phyloP scores from a whole-genome alignment of 2,113 vertebrate species.

The Hydrochoerus hydrochaeris region DNA sequence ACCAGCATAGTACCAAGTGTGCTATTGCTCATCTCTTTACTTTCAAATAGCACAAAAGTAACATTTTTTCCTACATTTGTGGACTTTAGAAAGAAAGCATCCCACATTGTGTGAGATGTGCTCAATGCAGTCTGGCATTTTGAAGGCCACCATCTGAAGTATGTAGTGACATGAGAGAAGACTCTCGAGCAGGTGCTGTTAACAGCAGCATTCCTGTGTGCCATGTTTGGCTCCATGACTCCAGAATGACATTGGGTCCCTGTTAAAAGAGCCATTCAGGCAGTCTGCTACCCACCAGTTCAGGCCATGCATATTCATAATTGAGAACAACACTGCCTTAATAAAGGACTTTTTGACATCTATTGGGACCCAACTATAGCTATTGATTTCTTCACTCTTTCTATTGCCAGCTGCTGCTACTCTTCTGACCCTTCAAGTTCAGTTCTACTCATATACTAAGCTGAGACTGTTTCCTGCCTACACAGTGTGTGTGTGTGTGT shows the following conservation, averaged over 20 bases:
- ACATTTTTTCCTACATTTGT: constrained; percentile 49
- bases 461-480: constrained; percentile 52
- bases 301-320: constrained; percentile 79
- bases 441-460: constrained; percentile 23
- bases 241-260: constrained; percentile 64
- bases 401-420: constrained; percentile 72
- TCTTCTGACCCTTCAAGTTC: constrained; percentile 68
- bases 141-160: constrained; percentile 71
- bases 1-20: constrained; percentile 6
- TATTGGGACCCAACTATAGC: constrained; percentile 49
- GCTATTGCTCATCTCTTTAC: constrained; percentile 43
- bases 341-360: constrained; percentile 72
- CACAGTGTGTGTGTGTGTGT: background rate
- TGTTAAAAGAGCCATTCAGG: constrained; percentile 76
- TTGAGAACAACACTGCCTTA: constrained; percentile 75
- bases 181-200: constrained; percentile 73
- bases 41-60: constrained; percentile 63
- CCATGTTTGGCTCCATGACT: constrained; percentile 61
- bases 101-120: constrained; percentile 34
- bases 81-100: constrained; percentile 63
- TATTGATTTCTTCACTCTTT: constrained; percentile 72
- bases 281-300: constrained; percentile 58
- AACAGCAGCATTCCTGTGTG: constrained; percentile 70
- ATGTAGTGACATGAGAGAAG: constrained; percentile 69
- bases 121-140: constrained; percentile 66